Evolutionary conservation across 2,113 vertebrate species (phyloP).

Genomic region (Alethe castanea): DNA sequence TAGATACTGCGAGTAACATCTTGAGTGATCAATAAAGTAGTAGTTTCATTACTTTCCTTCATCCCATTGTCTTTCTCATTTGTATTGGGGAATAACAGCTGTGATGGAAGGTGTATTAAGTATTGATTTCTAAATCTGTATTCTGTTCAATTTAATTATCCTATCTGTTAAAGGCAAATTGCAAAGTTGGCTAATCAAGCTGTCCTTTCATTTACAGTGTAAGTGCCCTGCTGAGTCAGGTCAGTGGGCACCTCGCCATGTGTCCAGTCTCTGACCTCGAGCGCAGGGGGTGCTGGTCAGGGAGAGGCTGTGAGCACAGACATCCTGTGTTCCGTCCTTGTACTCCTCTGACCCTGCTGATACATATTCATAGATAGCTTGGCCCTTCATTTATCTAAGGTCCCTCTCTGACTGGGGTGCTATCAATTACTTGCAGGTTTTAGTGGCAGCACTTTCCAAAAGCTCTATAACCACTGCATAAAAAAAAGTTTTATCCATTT

Average conservation of each 20-base stretch:
- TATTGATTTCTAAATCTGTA: slow-evolving; percentile 37
- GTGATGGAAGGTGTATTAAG: slow-evolving; percentile 14
- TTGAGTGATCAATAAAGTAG: background rate
- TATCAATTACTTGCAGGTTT: background rate
- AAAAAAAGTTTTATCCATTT: background rate
- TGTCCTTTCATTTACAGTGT: background rate
- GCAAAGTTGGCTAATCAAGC: background rate
- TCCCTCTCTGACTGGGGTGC: background rate
- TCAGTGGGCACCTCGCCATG: rapidly evolving
- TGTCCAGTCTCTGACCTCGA: background rate
- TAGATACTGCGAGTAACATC: background rate
- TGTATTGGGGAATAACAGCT: background rate
- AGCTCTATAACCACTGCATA: background rate
- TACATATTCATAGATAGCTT: rapidly evolving
- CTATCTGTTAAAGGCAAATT: background rate
- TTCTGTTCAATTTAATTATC: background rate
- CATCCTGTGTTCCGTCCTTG: background rate
- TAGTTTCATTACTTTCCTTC: background rate
- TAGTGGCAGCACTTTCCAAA: background rate
- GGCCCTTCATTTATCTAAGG: background rate
- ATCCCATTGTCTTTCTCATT: background rate
- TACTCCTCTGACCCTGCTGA: background rate
- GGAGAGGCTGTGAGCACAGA: background rate
- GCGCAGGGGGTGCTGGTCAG: background rate
- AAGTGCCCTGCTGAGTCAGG: background rate